phyloP scores from a whole-genome alignment of 1,140 invertebrate genomes.

The Magallana gigas region DNA sequence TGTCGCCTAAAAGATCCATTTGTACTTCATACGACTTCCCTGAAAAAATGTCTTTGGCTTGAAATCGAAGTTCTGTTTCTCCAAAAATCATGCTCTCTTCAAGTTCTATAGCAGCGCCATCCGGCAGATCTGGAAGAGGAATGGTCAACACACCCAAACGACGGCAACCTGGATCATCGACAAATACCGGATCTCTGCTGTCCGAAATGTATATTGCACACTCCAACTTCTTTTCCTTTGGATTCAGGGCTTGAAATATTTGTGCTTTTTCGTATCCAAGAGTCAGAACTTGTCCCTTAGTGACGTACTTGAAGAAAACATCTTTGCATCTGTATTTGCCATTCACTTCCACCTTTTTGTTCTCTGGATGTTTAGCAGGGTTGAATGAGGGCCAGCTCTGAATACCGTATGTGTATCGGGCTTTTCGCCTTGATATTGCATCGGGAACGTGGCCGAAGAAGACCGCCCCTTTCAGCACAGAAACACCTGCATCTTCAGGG shows the following conservation, averaged over 20 bases:
- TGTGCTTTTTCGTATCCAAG: slow-evolving; percentile 44
- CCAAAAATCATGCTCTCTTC: slow-evolving; percentile 52
- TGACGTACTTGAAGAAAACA: slow-evolving; percentile 50
- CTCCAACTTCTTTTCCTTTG: slow-evolving; percentile 39
- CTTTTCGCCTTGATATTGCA: background rate
- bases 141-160: slow-evolving; percentile 42
- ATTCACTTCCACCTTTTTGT: slow-evolving; percentile 15
- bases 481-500: slow-evolving; percentile 45
- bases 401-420: slow-evolving; percentile 46
- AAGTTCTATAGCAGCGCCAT: slow-evolving; percentile 29
- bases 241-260: slow-evolving; percentile 46
- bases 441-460: slow-evolving; percentile 41
- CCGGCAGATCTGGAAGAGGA: slow-evolving; percentile 21
- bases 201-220: slow-evolving; percentile 47
- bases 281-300: slow-evolving; percentile 41
- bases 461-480: slow-evolving; percentile 57
- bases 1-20: slow-evolving; percentile 34
- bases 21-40: slow-evolving; percentile 30
- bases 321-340: slow-evolving; percentile 42
- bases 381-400: slow-evolving; percentile 49
- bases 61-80: slow-evolving; percentile 44
- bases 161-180: slow-evolving; percentile 41
- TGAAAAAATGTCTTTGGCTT: slow-evolving; percentile 41
- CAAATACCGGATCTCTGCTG: slow-evolving; percentile 27
- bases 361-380: slow-evolving; percentile 21